Evolutionary conservation across 2,888 invertebrate genomes (phyloP).

Genomic region (Acleris cristana): DNA sequence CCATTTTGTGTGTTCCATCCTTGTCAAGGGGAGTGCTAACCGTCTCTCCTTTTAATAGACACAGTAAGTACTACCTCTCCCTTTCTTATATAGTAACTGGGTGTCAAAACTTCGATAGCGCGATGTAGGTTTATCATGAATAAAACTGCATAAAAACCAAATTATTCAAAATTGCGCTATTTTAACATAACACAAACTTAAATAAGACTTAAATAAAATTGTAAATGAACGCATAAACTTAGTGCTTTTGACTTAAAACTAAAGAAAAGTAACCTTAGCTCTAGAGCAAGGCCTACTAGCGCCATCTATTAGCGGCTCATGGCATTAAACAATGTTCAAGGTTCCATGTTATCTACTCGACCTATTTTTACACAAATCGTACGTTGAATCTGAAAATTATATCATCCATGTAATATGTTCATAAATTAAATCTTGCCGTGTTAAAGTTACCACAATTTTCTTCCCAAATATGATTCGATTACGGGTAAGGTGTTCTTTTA

Average conservation of each 20-base stretch:
- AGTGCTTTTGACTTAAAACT: not conserved
- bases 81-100: conserved; percentile 45
- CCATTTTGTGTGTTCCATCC: conserved; percentile 86
- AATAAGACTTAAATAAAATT: not conserved
- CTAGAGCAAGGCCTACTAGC: not conserved
- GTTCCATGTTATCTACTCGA: not conserved
- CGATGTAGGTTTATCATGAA: conserved; percentile 35
- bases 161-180: not conserved
- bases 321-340: conserved; percentile 4
- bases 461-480: no score
- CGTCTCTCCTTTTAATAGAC: conserved; percentile 99
- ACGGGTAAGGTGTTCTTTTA: no score
- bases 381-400: no score
- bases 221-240: not conserved
- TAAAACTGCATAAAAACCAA: not conserved
- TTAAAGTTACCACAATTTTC: no score
- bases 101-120: conserved; percentile 42
- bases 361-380: no score
- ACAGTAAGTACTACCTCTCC: conserved; percentile 65
- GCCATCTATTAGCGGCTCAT: conserved; percentile 18
- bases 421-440: no score
- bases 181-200: not conserved
- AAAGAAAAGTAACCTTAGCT: not conserved
- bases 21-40: conserved; percentile 98
- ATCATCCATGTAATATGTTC: no score